Conservation (phyloP, 1,140 invertebrate species). For the Lysiphlebus fabarum region DNA sequence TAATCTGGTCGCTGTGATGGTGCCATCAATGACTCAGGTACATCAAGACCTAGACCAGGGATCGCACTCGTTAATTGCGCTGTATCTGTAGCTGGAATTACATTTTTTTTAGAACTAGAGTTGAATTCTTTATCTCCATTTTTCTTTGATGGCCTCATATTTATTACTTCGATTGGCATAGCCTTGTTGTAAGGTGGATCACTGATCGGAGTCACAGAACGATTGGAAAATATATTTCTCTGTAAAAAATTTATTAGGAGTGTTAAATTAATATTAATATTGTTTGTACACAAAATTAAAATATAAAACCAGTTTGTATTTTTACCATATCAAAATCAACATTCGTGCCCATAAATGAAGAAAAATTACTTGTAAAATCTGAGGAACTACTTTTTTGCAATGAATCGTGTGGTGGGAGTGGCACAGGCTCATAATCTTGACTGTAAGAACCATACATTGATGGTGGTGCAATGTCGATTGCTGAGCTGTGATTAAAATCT, state of each 20-base stretch:
- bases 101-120: conserved; percentile 51
- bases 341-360: conserved; percentile 53
- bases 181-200: conserved; percentile 49
- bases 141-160: conserved; percentile 38
- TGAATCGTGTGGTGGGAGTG: conserved; percentile 40
- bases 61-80: conserved; percentile 38
- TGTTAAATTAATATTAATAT: not conserved
- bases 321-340: conserved; percentile 52
- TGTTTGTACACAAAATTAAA: no score
- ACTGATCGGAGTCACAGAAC: conserved; percentile 36
- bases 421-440: conserved; percentile 48
- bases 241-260: conserved; percentile 28
- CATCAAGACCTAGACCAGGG: conserved; percentile 48
- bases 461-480: conserved; percentile 48
- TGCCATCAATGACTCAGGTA: conserved; percentile 34
- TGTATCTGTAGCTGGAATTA: conserved; percentile 39
- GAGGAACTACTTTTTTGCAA: conserved; percentile 34
- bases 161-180: conserved; percentile 59
- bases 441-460: conserved; percentile 50
- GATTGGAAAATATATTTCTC: conserved; percentile 51
- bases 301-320: no score
- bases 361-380: conserved; percentile 50
- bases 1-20: conserved; percentile 42
- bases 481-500: conserved; percentile 34
- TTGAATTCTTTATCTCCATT: conserved; percentile 44